These are phyloP conservation scores for Allacma fusca DNA, from an alignment of 2,888 invertebrate species.

Conservation along the genomic window DNA sequence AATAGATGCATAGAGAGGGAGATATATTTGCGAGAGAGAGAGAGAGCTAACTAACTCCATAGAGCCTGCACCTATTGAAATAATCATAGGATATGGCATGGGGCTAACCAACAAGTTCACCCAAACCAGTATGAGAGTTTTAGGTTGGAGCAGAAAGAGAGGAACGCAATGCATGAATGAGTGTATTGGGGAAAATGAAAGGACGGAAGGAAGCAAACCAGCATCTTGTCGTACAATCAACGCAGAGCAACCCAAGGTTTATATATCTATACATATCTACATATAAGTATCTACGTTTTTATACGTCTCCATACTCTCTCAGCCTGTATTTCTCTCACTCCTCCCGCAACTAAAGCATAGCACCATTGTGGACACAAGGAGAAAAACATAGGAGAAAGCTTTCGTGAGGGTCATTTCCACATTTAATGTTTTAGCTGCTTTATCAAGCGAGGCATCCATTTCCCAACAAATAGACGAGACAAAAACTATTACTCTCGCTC, in stretches of 20 bases:
- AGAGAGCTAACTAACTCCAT: too few relatives aligned
- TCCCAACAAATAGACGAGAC: slow-evolving; percentile 43
- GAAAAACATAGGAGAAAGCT: slow-evolving; percentile 37
- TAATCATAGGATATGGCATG: not conserved
- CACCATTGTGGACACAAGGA: not conserved
- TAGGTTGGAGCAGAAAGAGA: not conserved
- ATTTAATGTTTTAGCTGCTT: slow-evolving; percentile 60
- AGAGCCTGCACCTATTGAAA: slow-evolving; percentile 2
- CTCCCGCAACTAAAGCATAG: not conserved
- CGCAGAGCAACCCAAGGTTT: not conserved
- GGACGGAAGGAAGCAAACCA: slow-evolving; percentile 35
- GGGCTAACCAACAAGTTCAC: not conserved
- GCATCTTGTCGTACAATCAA: slow-evolving; percentile 9
- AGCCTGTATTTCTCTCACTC: too few relatives aligned
- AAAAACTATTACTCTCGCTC: slow-evolving; percentile 39
- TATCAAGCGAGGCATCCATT: slow-evolving; percentile 56
- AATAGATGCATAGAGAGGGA: too few relatives aligned
- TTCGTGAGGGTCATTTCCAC: slow-evolving; percentile 59
- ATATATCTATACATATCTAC: not conserved
- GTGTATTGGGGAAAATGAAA: slow-evolving; percentile 29
- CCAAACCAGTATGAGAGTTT: not conserved
- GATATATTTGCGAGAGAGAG: too few relatives aligned
- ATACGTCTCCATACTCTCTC: too few relatives aligned
- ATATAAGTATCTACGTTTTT: too few relatives aligned
- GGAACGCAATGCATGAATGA: not conserved